phyloP scores from a whole-genome alignment of 1,140 invertebrate species.

The Pteromalus puparum region DNA sequence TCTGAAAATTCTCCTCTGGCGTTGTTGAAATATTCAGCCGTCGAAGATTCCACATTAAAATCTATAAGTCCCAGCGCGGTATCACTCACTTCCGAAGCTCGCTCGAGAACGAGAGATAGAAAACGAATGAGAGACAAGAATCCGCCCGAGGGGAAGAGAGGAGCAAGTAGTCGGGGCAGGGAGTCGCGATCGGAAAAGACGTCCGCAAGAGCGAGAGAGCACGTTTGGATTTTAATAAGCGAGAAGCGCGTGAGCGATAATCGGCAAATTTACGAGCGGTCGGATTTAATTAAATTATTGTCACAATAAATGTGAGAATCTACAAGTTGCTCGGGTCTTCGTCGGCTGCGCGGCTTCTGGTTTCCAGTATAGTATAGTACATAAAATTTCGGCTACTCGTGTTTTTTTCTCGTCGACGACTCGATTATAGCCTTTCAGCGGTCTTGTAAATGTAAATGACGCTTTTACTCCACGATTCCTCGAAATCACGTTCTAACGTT shows the following conservation, averaged over 20 bases:
- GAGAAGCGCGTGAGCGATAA: constrained; percentile 57
- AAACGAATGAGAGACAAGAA: constrained; percentile 16
- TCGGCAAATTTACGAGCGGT: constrained; percentile 66
- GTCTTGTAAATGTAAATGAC: no score
- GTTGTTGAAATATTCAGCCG: background rate
- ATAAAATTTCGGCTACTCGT: background rate
- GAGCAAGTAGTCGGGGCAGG: constrained; percentile 52
- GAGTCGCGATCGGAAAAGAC: constrained; percentile 52
- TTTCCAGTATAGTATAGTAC: background rate
- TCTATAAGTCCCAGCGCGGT: background rate
- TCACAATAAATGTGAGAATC: constrained; percentile 67
- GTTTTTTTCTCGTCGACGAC: no score
- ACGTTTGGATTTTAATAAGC: constrained; percentile 70
- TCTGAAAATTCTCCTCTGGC: no score
- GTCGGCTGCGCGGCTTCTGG: constrained; percentile 14
- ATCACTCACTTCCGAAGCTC: background rate
- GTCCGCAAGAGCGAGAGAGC: constrained; percentile 32
- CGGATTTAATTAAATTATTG: constrained; percentile 69
- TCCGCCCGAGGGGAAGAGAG: constrained; percentile 38
- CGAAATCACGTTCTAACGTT: no score
- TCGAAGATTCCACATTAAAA: background rate
- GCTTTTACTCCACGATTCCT: no score
- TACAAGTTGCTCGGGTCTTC: constrained; percentile 32
- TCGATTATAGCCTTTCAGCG: no score
- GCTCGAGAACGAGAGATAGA: constrained; percentile 35